phyloP scores from a whole-genome alignment of 2,797 vertebrate species.

The Geotrypetes seraphini region DNA sequence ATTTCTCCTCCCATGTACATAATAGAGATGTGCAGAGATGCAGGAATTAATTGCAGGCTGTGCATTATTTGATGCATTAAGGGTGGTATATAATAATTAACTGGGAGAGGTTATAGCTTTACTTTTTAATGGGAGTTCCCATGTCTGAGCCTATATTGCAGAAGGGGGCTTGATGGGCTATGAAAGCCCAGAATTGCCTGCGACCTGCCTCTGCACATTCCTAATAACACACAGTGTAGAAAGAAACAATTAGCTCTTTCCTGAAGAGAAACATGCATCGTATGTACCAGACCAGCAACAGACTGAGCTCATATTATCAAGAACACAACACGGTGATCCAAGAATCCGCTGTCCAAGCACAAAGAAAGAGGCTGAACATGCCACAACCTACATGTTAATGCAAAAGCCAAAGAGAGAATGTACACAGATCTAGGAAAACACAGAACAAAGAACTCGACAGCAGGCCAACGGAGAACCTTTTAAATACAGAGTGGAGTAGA shows the following conservation, averaged over 20 bases:
- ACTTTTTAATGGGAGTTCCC: too few relatives aligned
- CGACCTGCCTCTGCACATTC: constrained; percentile 47
- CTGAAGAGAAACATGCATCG: constrained; percentile 49
- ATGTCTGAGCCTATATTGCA: constrained; percentile 30
- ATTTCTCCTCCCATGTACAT: constrained; percentile 58
- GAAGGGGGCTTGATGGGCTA: constrained; percentile 34
- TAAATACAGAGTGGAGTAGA: constrained; percentile 41
- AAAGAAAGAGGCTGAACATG: constrained; percentile 48
- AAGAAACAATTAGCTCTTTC: constrained; percentile 42
- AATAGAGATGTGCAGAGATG: constrained; percentile 49
- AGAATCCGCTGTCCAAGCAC: constrained; percentile 53
- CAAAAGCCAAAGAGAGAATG: constrained; percentile 37
- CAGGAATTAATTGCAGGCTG: constrained; percentile 45
- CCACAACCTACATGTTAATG: constrained; percentile 41
- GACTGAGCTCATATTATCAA: constrained; percentile 56
- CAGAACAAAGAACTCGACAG: constrained; percentile 48
- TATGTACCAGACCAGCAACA: constrained; percentile 45
- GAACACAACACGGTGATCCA: constrained; percentile 52
- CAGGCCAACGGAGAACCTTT: constrained; percentile 41
- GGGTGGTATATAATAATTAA: too few relatives aligned
- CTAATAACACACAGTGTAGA: constrained; percentile 57
- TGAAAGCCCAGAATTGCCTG: constrained; percentile 33
- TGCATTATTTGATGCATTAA: constrained; percentile 39
- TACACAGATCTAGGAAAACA: constrained; percentile 49
- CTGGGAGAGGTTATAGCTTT: too few relatives aligned